Evolutionary conservation across 2,113 vertebrate genomes (phyloP), one percentile per base, ranked within the genome.

Genomic region (Chroicocephalus ridibundus): DNA sequence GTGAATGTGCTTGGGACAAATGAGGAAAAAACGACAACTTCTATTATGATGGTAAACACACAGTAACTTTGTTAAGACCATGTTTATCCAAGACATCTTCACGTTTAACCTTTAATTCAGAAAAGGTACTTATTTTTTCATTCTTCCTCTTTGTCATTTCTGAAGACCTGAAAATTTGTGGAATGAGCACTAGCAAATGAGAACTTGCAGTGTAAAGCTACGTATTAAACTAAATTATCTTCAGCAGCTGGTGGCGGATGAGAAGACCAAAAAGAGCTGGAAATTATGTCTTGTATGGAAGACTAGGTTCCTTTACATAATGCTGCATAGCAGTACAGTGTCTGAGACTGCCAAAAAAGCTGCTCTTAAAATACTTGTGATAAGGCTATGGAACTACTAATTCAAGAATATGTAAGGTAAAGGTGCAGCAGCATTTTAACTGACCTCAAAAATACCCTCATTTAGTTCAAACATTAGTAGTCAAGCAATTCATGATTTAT

Each of bases 401-500:
- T 78, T 75, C 26, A 89, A 75, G 77, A 83, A 75, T 5, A 6
- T 11, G 16, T 64, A 60, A 91, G 83, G 38, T 84, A 44, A 96
- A 55, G 16, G 64, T 68, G 57, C 40, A 93, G 29, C 47, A 94
- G 29, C 70, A 61, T 78, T 93, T 93, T 79, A 76, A 36, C 52
- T 89, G 89, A 84, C 91, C 89, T 90, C 18, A 60, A 60, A 75
- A 93, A 72, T 84, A 60, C 26, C 44, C 71, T 93, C 65, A 58
- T 90, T 96, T 91, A 96, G 65, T 90, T 93, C 71, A 94, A 89
- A 93, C 83, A 76, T 91, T 91, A 90, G 84, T 77, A 69, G 49
- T 88, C 94, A 95, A 93, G 91, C 32, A 93, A 93, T 96, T 98
- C 52, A 88, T 97, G 47, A 79, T 71, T 32, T 46, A 19, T 46